Evolutionary conservation across 1,140 invertebrate species (phyloP).

Genomic region (Radopholus similis): DNA sequence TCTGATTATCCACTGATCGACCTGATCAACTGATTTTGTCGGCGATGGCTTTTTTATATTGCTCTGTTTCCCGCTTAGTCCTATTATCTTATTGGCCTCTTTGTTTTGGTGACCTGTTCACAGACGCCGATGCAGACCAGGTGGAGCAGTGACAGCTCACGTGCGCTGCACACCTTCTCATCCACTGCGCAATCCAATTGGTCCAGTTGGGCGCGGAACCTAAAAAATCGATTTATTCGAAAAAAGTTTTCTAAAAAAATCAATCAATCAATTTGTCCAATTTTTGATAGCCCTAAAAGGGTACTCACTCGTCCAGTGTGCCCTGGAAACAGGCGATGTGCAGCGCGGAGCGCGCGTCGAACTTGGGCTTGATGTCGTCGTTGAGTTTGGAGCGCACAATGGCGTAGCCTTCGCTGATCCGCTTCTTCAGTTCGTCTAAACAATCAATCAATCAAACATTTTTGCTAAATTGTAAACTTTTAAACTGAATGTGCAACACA

Average conservation of each 20-base stretch:
- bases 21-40: too few relatives aligned
- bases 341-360: conserved; percentile 30
- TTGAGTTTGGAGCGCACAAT: conserved; percentile 43
- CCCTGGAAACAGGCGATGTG: conserved; percentile 37
- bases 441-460: conserved; percentile 4
- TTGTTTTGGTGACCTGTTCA: conserved; percentile 42
- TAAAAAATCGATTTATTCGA: too few relatives aligned
- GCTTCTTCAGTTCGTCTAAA: conserved; percentile 47
- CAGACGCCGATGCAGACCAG: conserved; percentile 51
- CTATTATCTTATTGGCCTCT: background rate
- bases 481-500: too few relatives aligned
- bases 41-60: too few relatives aligned
- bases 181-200: conserved; percentile 17
- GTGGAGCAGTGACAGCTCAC: conserved; percentile 51
- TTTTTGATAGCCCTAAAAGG: too few relatives aligned
- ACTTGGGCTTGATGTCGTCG: conserved; percentile 47
- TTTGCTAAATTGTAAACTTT: too few relatives aligned
- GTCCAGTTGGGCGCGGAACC: conserved; percentile 28
- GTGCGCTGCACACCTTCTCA: conserved; percentile 32
- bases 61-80: too few relatives aligned
- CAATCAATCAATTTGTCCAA: too few relatives aligned
- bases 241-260: too few relatives aligned
- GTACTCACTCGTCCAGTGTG: conserved; percentile 30
- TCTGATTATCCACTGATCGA: too few relatives aligned
- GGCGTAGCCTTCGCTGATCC: conserved; percentile 46